Evolutionary conservation across 1,140 invertebrate species (phyloP), one percentile per base, ranked within the genome.

Genomic region (Antheraea pernyi): DNA sequence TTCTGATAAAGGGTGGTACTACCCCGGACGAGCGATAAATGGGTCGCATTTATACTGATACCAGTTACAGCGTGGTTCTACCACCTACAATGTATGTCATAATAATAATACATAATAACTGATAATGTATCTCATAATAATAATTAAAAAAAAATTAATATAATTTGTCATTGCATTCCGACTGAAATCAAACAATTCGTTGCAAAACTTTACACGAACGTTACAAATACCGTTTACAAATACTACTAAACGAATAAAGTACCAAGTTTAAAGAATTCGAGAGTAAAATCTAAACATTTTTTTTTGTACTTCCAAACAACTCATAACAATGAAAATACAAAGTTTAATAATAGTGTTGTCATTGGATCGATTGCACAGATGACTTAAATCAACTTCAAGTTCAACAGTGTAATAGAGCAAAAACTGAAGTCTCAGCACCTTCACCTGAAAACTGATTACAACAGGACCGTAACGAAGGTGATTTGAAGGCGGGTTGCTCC

Each of bases 321-420:
- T 61, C 19, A 22, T 61, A 61, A 61, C 60, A 61, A 61, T 61
- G 19, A 61, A 19, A 61, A 61, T 30, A 30, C 60, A 22, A 61
- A 65, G n/a, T 48, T 19, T 37, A 39, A 65, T 48, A 48, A 65
- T 16, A 19, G 64, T 65, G 64, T 48, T 48, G 64, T 65, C 42
- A 65, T 42, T 19, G 36, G 36, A 67, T 7, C 58, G 22, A 59
- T 68, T 68, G 67, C 67, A 61, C 59, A 30, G 67, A 65, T 48
- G 64, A 59, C 53, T 37, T 18, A 67, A 67, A 59, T 69, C 59
- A 66, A 74, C 73, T 80, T 74, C 79, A 67, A 75, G 71, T 67
- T 67, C 65, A 67, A 59, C 65, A n/a, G 59, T 59, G 36, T 37
- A 48, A 42, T 42, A 42, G 39, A 42, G 39, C 39, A 42, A 65